A percentile compares a stretch with the other conserved stretches of the same genome.
Conservation (phyloP, 2,888 invertebrate species). For the Agrilus mali region DNA sequence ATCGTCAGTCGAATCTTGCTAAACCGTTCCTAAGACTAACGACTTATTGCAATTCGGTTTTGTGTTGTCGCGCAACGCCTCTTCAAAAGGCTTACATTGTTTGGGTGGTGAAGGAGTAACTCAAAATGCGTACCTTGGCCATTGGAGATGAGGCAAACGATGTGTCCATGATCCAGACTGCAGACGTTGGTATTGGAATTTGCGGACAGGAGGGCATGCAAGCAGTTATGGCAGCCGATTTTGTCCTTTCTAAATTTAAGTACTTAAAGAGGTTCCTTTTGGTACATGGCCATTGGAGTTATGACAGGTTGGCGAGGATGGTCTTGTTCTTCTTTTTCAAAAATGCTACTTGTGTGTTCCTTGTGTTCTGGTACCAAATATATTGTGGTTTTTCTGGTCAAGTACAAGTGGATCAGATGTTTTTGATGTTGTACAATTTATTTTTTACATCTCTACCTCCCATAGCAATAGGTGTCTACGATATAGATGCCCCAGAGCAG, state of each 20-base stretch:
- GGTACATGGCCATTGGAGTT: constrained; percentile 96
- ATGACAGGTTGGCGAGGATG: constrained; percentile 86
- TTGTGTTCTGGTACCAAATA: constrained; percentile 93
- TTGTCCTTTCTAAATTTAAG: constrained; percentile 85
- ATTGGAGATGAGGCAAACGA: constrained; percentile 97
- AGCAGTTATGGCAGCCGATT: constrained; percentile 97
- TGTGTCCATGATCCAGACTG: constrained; percentile 94
- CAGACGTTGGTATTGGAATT: constrained; percentile 92
- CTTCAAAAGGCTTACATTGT: constrained; percentile 86
- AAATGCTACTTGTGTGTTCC: constrained; percentile 90
- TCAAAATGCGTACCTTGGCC: constrained; percentile 78
- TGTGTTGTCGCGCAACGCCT: constrained; percentile 87
- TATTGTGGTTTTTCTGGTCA: constrained; percentile 90
- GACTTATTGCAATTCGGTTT: constrained; percentile 72
- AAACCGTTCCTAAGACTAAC: constrained; percentile 74
- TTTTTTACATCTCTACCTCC: constrained; percentile 93
- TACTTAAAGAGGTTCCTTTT: constrained; percentile 77
- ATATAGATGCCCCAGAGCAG: constrained; percentile 75
- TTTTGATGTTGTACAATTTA: constrained; percentile 90
- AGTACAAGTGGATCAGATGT: constrained; percentile 94
- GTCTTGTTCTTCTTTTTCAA: constrained; percentile 96
- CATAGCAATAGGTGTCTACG: constrained; percentile 82
- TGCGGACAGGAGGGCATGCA: constrained; percentile 96
- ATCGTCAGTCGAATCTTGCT: constrained; percentile 71
- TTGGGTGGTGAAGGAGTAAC: constrained; percentile 78